phyloP scores from a whole-genome alignment of 2,113 vertebrate species.

The Erythrocercus mccallii region DNA sequence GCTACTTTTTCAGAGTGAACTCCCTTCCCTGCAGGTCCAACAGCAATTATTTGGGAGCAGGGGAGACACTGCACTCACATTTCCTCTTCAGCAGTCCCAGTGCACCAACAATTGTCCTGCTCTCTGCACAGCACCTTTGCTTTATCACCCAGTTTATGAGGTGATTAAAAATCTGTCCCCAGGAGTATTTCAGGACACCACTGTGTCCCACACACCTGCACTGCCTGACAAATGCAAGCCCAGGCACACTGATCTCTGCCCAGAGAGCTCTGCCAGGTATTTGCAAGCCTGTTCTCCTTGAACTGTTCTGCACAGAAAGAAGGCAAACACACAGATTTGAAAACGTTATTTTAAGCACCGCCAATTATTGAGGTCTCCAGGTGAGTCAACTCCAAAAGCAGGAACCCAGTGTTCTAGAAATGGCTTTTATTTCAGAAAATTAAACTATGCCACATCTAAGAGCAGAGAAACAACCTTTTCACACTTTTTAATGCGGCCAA shows the following conservation, averaged over 20 bases:
- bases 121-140: not conserved
- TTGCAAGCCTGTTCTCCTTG: not conserved
- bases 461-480: not conserved
- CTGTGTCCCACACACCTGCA: not conserved
- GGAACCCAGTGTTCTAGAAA: not conserved
- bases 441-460: not conserved
- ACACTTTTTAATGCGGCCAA: not conserved
- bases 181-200: not conserved
- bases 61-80: not conserved
- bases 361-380: not conserved
- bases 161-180: not conserved
- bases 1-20: not conserved
- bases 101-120: not conserved
- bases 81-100: not conserved
- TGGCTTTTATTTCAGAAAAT: not conserved
- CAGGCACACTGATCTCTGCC: not conserved
- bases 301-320: not conserved
- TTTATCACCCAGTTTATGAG: not conserved
- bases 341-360: not conserved
- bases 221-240: not conserved
- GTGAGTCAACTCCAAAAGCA: not conserved
- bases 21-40: not conserved
- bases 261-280: not conserved
- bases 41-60: not conserved
- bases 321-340: not conserved